Base-by-base conservation (phyloP, 2,113 vertebrate genomes). In the Indicator maculatus region DNA sequence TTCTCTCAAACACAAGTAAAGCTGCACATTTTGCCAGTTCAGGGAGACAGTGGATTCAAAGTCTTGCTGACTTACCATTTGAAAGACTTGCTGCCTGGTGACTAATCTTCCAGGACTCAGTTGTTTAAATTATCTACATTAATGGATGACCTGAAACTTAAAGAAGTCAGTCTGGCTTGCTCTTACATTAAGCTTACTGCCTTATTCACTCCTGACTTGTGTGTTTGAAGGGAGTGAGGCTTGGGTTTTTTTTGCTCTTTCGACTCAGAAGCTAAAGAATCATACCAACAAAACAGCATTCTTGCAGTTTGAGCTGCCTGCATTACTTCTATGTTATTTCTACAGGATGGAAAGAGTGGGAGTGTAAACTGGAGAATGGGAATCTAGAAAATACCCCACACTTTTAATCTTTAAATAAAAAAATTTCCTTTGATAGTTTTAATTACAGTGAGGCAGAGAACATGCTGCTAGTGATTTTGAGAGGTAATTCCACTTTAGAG, bases 121-220 rank as follows among this genome's bases (percentile, higher is more conserved):
- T 93, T 83, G 89, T 93, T 95, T 93, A 93, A 96, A 63, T 78
- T 93, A 89, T 83, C 91, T 64, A 58, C 58, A 36, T 78, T 93
- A 93, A 93, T 88, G 79, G 87, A 95, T 89, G 82, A 93, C 61
- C 85, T 93, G 95, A 93, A 95, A 91, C 53, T 47, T 75, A 77
- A 89, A 88, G 66, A 89, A 91, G 72, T 74, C 89, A 80, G 78
- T 63, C 86, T 89, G 84, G 74, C 60, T 83, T 83, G 74, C 75
- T 89, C 33, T 83, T 89, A 41, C 64, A 69, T 39, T 83, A 92
- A 93, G 87, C 36, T 75, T 33, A 58, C 61, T 60, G 16, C 71
- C 63, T 73, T 63, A 76, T 66, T 65, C 71, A 45, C 60, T 83
- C 16, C 3, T 17, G 59, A 58, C 50, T 76, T 5, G 1, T 38